Base-by-base conservation (phyloP, 2,888 invertebrate genomes). In the Eilema depressum region DNA sequence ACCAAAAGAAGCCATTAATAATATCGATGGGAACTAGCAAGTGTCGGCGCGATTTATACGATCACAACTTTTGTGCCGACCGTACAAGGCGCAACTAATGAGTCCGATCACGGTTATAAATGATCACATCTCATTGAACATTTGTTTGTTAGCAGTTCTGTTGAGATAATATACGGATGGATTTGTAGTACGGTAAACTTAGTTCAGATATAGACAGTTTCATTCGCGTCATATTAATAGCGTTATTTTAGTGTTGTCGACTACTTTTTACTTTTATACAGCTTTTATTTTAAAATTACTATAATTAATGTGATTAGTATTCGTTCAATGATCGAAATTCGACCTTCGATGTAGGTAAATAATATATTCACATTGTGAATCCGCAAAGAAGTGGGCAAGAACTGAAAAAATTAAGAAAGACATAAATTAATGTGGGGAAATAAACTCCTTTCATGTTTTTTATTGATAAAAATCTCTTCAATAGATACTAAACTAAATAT, bases 11-110 rank as follows among this genome's bases (percentile, higher is more conserved):
- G 37, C 83, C 80, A 93, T 94, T 89, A 93, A 92, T 94, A 93
- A 94, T 88, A 90, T 91, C 89, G 86, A 91, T 91, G 92, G 84
- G 91, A 92, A 87, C 80, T 71, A 74, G 80, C 89, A 84, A 90
- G 92, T 92, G 93, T 89, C 84, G 78, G 81, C 74, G 74, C 86
- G 89, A 94, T 92, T 92, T 92, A 93, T 91, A 83, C 74, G 86
- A 75, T 86, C 84, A 78, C 83, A 90, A 92, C 83, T 92, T 93
- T 92, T 88, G 87, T 88, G 91, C 92, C 82, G 84, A 84, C 86
- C 83, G 86, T 85, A 89, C 89, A 83, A 87, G 69, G 75, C 30
- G 73, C 67, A 70, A 86, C 89, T 93, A 93, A 94, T 92, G 93
- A 91, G 88, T 84, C 65, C 75, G 83, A 91, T 90, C 92, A 89